Evolutionary conservation across 2,888 invertebrate genomes (phyloP).

Genomic region (Frankliniella intonsa): DNA sequence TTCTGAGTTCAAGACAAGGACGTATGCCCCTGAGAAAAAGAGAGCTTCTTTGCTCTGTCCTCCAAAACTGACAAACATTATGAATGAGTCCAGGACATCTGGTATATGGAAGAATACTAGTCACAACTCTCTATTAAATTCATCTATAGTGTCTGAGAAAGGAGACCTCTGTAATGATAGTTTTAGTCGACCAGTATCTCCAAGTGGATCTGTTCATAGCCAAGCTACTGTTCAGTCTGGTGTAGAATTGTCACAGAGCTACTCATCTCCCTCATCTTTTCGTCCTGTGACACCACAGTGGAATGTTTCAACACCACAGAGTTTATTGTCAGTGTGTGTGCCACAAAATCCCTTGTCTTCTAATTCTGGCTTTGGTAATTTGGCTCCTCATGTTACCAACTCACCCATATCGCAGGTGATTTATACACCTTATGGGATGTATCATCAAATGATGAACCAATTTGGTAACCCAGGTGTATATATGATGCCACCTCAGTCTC

Average conservation of each 20-base stretch:
- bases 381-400: neutral
- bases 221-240: neutral
- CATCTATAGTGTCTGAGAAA: neutral
- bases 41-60: neutral
- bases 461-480: neutral
- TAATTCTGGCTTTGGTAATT: neutral
- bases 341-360: neutral
- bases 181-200: neutral
- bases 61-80: neutral
- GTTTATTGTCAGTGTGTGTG: neutral
- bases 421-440: neutral
- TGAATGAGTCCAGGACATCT: neutral
- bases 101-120: neutral
- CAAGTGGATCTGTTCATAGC: neutral
- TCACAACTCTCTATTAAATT: neutral
- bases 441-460: neutral
- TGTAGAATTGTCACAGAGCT: neutral
- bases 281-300: neutral
- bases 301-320: neutral
- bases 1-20: neutral
- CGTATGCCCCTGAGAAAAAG: neutral
- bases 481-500: slow-evolving; percentile 2
- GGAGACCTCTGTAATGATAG: neutral
- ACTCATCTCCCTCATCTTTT: neutral
- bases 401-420: neutral